These are phyloP conservation scores for Seira sanloemensis DNA, from an alignment of 2,888 invertebrate species.

Conservation along the genomic window DNA sequence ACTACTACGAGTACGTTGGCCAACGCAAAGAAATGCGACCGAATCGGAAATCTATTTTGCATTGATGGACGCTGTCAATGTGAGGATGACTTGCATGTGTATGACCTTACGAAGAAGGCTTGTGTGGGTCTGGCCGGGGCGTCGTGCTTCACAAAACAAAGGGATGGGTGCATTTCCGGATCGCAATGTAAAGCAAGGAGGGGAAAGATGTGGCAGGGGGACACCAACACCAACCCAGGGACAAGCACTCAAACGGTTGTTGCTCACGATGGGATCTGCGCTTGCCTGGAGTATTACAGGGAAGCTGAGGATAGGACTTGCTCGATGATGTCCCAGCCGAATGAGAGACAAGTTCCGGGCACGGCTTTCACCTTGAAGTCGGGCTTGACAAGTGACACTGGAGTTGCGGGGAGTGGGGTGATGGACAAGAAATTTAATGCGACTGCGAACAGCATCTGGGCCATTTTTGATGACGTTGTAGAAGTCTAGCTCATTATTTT, in stretches of 20 bases:
- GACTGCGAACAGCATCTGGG: slow-evolving; percentile 38
- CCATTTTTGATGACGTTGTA: slow-evolving; percentile 33
- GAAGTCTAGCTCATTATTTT: too few species aligned
- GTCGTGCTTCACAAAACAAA: slow-evolving; percentile 24
- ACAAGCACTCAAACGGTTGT: neutral
- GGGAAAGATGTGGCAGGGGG: neutral
- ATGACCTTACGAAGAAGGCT: slow-evolving; percentile 1
- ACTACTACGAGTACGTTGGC: neutral
- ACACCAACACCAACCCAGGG: neutral
- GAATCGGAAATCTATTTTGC: slow-evolving; percentile 35
- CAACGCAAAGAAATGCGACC: slow-evolving; percentile 21
- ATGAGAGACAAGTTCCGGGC: neutral
- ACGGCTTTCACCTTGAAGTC: neutral
- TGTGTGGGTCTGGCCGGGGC: slow-evolving; percentile 40
- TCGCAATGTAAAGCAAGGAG: slow-evolving; percentile 29
- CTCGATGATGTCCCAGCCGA: neutral
- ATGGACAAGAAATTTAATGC: slow-evolving; percentile 27
- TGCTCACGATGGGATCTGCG: slow-evolving; percentile 19
- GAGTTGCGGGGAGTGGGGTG: slow-evolving; percentile 17
- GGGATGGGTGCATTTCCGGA: slow-evolving; percentile 23
- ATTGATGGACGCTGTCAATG: slow-evolving; percentile 45
- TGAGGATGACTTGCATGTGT: slow-evolving; percentile 31
- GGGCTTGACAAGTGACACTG: slow-evolving; percentile 23
- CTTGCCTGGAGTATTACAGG: slow-evolving; percentile 20
- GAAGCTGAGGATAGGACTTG: slow-evolving; percentile 39